Base-by-base conservation (phyloP, 2,797 vertebrate species). In the Chelmon rostratus region DNA sequence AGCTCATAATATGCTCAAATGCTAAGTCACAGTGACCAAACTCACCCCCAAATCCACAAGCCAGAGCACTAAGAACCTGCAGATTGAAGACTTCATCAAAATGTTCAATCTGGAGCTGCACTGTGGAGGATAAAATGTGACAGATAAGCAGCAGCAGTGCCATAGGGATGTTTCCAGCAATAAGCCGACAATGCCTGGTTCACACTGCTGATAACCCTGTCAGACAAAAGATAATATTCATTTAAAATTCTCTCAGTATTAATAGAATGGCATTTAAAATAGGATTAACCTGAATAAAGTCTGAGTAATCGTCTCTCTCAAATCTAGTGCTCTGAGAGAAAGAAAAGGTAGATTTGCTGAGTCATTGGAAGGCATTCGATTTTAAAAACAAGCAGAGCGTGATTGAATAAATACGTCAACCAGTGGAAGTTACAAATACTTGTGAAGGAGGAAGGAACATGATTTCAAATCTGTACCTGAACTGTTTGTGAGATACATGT, bases 141-240 rank as follows among this genome's bases (percentile, higher is more conserved):
- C 42, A 25, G 76, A 89, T 73, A 42, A 65, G 76, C 63, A 56
- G 76, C 79, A 67, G 16, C 67, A 57, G 56, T 59, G 69, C 73
- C 70, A 52, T 40, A 4, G 31, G 81, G 67, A 76, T 3, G 72
- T 78, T 84, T 81, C 74, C 37, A 23, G 35, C 73, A 78, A 54
- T 38, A 65, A 37, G 52, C 46, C 44, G 68, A 70, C 40, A 66
- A 54, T 57, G 52, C 11, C 40, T 53, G 23, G 21, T 79, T 77
- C 62, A 76, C 67, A 63, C 37, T 2, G 35, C 67, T 47, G 76
- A 81, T 76, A 81, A 84, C 54, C 59, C 78, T 11, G 50, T 53
- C 50, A 61, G 57, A 85, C 40, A 70, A 73, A 63, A 58, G 23
- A 35, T 23, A 72, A 50, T 54, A 38, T 28, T 53, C 1, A 65